These are phyloP conservation scores for Tokudaia tokunoshimensis DNA, from an alignment of 2,797 vertebrate species.

Conservation along the genomic window DNA sequence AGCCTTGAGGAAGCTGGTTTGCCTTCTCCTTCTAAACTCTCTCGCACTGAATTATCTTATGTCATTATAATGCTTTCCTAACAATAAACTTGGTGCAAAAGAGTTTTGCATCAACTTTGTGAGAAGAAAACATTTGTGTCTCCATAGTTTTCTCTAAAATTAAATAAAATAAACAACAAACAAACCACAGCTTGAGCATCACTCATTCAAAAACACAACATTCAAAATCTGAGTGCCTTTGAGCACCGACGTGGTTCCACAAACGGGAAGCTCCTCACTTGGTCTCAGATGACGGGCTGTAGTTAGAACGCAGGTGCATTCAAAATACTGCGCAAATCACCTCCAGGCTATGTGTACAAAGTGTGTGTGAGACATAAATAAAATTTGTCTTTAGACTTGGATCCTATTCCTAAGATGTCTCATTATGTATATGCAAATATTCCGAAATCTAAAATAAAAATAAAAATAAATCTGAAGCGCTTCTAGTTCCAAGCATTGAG, in stretches of 20 bases:
- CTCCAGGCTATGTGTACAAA: background rate
- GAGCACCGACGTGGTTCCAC: background rate
- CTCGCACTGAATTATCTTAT: background rate
- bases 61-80: background rate
- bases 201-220: background rate
- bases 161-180: background rate
- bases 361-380: background rate
- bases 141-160: background rate
- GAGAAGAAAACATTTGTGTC: background rate
- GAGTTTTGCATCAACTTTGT: conserved; percentile 3
- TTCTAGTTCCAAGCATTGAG: background rate
- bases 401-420: background rate
- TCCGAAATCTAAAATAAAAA: conserved; percentile 12
- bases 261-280: background rate
- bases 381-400: conserved; percentile 25
- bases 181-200: background rate
- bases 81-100: background rate
- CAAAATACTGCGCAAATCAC: background rate
- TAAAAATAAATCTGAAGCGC: background rate
- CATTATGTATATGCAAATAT: background rate
- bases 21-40: background rate
- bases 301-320: background rate
- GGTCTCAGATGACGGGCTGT: background rate
- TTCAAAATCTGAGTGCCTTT: background rate
- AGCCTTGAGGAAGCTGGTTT: background rate